These are phyloP conservation scores for Paracyclopina nana DNA, from an alignment of 1,140 invertebrate genomes.

Conservation along the genomic window DNA sequence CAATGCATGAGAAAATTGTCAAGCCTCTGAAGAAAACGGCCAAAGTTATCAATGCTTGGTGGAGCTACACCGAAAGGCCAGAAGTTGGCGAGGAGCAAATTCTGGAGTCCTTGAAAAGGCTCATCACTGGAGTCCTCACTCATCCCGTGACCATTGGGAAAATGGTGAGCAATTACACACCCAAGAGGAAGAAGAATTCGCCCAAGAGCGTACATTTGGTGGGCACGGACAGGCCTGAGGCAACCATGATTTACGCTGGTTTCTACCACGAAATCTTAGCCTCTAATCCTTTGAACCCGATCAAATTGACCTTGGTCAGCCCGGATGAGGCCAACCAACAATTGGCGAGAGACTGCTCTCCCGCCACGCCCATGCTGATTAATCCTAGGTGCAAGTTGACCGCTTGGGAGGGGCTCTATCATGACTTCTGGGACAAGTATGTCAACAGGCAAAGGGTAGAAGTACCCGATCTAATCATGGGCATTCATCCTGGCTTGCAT, in stretches of 20 bases:
- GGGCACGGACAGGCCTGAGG: conserved; percentile 14
- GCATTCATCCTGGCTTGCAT: conserved; percentile 16
- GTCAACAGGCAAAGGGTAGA: conserved; percentile 9
- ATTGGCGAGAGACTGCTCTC: conserved; percentile 10
- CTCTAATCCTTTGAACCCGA: conserved; percentile 8
- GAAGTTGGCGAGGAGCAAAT: conserved; percentile 9
- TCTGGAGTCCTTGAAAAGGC: background rate
- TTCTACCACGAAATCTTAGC: conserved; percentile 15
- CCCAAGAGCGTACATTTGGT: conserved; percentile 15
- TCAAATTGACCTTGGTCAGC: conserved; percentile 15
- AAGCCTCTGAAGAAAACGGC: conserved; percentile 7
- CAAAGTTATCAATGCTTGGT: conserved; percentile 6
- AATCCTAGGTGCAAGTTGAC: conserved; percentile 13
- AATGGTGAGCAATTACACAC: conserved; percentile 10
- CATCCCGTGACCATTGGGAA: conserved; percentile 17
- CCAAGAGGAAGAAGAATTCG: conserved; percentile 14
- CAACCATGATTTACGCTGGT: conserved; percentile 16
- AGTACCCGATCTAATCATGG: conserved; percentile 12
- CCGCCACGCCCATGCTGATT: conserved; percentile 12
- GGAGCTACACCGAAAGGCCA: conserved; percentile 7
- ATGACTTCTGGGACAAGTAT: conserved; percentile 17
- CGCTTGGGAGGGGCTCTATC: conserved; percentile 16
- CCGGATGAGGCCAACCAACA: conserved; percentile 4
- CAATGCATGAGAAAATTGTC: conserved; percentile 12
- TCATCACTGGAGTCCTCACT: conserved; percentile 3